Percentiles rank a stretch among this genome's conserved stretches.
These are phyloP conservation scores for Vultur gryphus DNA, from an alignment of 2,797 vertebrate species.

Conservation along the genomic window DNA sequence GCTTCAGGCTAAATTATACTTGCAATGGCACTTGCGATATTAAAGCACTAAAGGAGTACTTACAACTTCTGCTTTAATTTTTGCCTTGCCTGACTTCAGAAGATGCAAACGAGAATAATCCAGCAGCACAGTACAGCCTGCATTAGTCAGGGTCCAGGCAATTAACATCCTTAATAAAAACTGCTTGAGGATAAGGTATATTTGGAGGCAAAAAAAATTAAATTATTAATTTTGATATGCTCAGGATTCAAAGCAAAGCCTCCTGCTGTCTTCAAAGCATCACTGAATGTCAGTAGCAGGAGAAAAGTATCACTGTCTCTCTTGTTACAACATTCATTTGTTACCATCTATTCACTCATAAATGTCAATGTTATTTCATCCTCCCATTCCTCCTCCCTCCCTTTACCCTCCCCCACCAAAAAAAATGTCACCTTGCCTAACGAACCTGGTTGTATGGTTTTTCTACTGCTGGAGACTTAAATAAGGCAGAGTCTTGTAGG, in stretches of 20 bases:
- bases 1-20: slow-evolving; percentile 41
- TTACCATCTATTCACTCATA: neutral
- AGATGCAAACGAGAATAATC: slow-evolving; percentile 23
- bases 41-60: slow-evolving; percentile 7
- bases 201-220: slow-evolving; percentile 47
- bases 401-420: neutral
- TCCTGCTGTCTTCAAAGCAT: slow-evolving; percentile 60
- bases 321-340: neutral
- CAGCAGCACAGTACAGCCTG: slow-evolving; percentile 28
- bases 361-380: slow-evolving; percentile 19
- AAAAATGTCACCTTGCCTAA: neutral
- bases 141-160: slow-evolving; percentile 68
- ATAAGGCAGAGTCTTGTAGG: slow-evolving; percentile 12
- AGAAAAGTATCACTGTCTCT: neutral
- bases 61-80: slow-evolving; percentile 44
- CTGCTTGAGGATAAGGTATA: slow-evolving; percentile 61
- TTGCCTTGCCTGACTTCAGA: slow-evolving; percentile 61
- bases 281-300: slow-evolving; percentile 6
- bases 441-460: neutral
- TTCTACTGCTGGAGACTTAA: slow-evolving; percentile 10
- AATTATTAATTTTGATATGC: slow-evolving; percentile 57
- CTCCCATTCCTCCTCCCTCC: neutral
- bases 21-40: slow-evolving; percentile 20
- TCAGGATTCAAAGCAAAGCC: slow-evolving; percentile 42
- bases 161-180: slow-evolving; percentile 67